Evolutionary conservation across 2,113 vertebrate genomes (phyloP).

Genomic region (Felis chaus): DNA sequence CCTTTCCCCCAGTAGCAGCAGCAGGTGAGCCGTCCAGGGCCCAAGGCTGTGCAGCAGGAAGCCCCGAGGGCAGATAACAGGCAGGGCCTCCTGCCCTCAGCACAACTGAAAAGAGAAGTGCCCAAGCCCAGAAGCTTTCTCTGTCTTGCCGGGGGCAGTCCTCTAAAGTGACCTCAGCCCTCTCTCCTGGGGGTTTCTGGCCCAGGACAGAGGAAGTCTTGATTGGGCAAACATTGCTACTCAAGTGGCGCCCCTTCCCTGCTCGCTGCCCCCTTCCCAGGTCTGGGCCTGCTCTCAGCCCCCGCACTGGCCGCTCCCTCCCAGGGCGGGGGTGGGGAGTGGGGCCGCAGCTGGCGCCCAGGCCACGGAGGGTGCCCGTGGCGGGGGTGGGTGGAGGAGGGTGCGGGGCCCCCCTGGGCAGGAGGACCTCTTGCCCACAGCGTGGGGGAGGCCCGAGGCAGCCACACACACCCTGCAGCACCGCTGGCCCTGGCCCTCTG

Average conservation of each 20-base stretch:
- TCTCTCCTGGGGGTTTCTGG: background rate
- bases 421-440: background rate
- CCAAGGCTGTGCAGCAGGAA: background rate
- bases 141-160: background rate
- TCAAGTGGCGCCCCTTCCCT: background rate
- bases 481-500: background rate
- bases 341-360: background rate
- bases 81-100: background rate
- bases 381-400: background rate
- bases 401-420: background rate
- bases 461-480: background rate
- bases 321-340: no score
- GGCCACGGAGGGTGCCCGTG: background rate
- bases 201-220: background rate
- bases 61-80: background rate
- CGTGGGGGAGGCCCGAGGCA: background rate
- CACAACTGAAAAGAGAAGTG: background rate
- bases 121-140: background rate
- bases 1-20: background rate
- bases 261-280: background rate
- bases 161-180: background rate
- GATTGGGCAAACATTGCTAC: background rate
- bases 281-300: background rate
- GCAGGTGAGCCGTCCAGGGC: background rate
- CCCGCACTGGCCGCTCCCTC: no score